A percentile compares a stretch with the other conserved stretches of the same genome.
phyloP scores from a whole-genome alignment of 2,888 invertebrate species.

The Ypsolopha sequella region DNA sequence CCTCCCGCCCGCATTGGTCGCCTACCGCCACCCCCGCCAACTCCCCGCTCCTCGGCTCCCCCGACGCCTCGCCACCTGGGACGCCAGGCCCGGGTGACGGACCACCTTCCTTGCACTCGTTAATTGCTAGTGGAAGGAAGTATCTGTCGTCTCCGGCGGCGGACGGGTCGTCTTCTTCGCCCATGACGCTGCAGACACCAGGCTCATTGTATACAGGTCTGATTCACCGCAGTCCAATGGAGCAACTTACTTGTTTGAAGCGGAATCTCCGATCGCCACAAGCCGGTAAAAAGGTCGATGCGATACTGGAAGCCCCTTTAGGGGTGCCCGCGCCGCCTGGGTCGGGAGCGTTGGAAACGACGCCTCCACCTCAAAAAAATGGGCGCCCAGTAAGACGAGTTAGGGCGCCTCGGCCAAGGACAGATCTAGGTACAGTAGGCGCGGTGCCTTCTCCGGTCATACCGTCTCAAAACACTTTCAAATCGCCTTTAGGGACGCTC shows the following conservation, averaged over 20 bases:
- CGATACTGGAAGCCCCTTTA: slow-evolving; percentile 33
- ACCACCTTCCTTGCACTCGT: slow-evolving; percentile 61
- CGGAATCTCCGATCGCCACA: slow-evolving; percentile 55
- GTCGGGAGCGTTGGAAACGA: slow-evolving; percentile 66
- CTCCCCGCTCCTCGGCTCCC: slow-evolving; percentile 79
- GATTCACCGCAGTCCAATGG: slow-evolving; percentile 81
- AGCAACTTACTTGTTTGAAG: slow-evolving; percentile 81
- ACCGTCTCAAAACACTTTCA: slow-evolving; percentile 28
- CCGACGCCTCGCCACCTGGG: slow-evolving; percentile 60
- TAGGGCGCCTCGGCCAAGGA: slow-evolving; percentile 51
- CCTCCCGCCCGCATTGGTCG: slow-evolving; percentile 81
- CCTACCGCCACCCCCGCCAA: slow-evolving; percentile 92
- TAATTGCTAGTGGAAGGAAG: slow-evolving; percentile 65
- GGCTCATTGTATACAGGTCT: slow-evolving; percentile 74
- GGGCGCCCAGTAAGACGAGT: slow-evolving; percentile 32
- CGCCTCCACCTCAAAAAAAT: slow-evolving; percentile 26
- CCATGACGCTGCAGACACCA: slow-evolving; percentile 70
- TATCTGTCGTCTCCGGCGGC: slow-evolving; percentile 70
- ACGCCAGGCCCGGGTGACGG: slow-evolving; percentile 76
- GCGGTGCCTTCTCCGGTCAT: slow-evolving; percentile 22
- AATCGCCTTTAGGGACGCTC: slow-evolving; percentile 77
- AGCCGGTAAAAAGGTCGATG: slow-evolving; percentile 19
- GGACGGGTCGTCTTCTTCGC: slow-evolving; percentile 70
- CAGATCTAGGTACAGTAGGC: slow-evolving; percentile 54
- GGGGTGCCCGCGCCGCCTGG: slow-evolving; percentile 74